Base-by-base conservation (phyloP, 2,888 invertebrate species). In the Lasioglossum villosulum region DNA sequence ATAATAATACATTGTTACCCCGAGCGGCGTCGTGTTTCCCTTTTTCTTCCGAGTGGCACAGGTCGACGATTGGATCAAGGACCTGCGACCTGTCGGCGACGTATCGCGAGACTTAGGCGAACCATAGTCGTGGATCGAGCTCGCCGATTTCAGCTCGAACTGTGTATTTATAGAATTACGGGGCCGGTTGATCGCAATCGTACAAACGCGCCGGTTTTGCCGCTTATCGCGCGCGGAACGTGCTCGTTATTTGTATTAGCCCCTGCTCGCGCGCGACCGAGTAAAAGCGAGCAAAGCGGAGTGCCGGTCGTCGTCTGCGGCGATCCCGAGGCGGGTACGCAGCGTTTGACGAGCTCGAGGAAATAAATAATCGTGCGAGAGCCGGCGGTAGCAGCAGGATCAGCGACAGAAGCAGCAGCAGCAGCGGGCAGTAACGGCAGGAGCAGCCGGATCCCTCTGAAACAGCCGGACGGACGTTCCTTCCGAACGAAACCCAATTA, bases 401-500 rank as follows among this genome's bases (percentile, higher is more conserved):
- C 68, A 37, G 68, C 68, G 42, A 59, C 30, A 74, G 66, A 45
- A 34, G 34, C 27, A 70, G 14, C 66, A 48, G 14, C 45, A 39
- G 72, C 80, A 89, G 66, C 80, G 63, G 92, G 90, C 90, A 89
- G 90, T 86, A 90, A 89, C 80, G 84, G 79, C 82, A 90, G 85
- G 84, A 86, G 83, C 79, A 87, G 88, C 85, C 83, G 89, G 82
- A 81, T 82, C 84, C 80, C 82, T 84, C 83, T 56, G 88, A 87
- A 84, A 84, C 86, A 90, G 71, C 80, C 84, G 86, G 86, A 86
- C 72, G 86, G 89, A 86, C 90, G 89, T 90, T 84, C 86, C 84
- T 89, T 88, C 91, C 89, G 90, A 86, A 90, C 92, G 94, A 94
- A 94, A 95, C 93, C 95, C 95, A 95, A 95, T 95, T 95, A 95